phyloP scores from a whole-genome alignment of 2,797 vertebrate species.

The Muraenolepis orangiensis region DNA sequence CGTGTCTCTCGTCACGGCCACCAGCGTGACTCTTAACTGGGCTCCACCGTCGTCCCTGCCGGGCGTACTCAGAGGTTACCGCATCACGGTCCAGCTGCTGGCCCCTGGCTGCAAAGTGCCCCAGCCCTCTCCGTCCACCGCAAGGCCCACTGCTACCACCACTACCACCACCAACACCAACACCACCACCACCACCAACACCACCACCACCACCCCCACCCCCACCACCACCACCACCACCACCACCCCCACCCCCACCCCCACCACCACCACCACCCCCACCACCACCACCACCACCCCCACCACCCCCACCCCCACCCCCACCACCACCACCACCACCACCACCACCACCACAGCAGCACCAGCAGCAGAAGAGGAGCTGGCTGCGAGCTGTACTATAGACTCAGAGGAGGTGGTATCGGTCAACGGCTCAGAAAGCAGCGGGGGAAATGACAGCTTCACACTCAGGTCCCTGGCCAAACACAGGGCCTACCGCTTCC shows the following conservation, averaged over 20 bases:
- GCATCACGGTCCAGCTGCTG: conserved; percentile 78
- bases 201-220: neutral
- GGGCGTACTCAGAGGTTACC: conserved; percentile 87
- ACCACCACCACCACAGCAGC: neutral
- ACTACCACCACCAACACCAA: neutral
- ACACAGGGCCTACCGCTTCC: conserved; percentile 89
- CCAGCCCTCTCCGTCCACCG: conserved; percentile 11
- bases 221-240: neutral
- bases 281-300: neutral
- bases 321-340: neutral
- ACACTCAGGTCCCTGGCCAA: conserved; percentile 81
- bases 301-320: neutral
- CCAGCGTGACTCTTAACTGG: conserved; percentile 86
- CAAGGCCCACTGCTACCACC: neutral
- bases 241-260: neutral
- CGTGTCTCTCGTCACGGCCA: conserved; percentile 76
- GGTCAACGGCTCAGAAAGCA: conserved; percentile 67
- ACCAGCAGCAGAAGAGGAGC: conserved; percentile 50
- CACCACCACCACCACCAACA: neutral
- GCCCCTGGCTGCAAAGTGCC: conserved; percentile 66
- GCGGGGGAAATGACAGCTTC: conserved; percentile 55
- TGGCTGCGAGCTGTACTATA: conserved; percentile 69
- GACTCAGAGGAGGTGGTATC: conserved; percentile 71
- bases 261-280: neutral
- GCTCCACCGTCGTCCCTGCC: conserved; percentile 75